Base-by-base conservation (phyloP, 1,140 invertebrate genomes). In the Drosophila ogumai region DNA sequence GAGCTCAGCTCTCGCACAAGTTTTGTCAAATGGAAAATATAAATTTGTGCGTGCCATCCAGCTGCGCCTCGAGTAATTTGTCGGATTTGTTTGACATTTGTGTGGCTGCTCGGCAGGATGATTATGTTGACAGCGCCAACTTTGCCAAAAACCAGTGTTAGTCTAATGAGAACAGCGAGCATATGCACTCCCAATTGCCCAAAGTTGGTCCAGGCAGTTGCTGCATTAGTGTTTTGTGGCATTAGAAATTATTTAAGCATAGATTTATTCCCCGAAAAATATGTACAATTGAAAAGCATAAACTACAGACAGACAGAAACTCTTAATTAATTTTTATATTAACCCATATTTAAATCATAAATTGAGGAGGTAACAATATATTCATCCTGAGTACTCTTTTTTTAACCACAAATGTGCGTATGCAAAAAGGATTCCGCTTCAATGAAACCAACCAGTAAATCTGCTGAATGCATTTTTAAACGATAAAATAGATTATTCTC, bases 71-170 rank as follows among this genome's bases (percentile, higher is more conserved):
- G 58, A 71, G 72, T 71, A 80, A 88, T 88, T 88, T 87, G 80
- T 87, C 84, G 74, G 68, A 80, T 67, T 73, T 81, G 68, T 87
- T 80, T 84, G 84, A 88, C 84, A 88, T 79, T 76, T 68, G 56
- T 68, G 34, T 25, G 44, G 57, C 34, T 61, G 61, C 36, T 55
- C 32, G 58, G 41, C 38, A 44, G 34, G 22, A 64, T 43, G 68
- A 73, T 75, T 72, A 60, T 54, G 64, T 71, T 17, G 64, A 31
- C n/a, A 56, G 49, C 28, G 43, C 43, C 36, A 67, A 69, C 66
- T 69, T 55, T 69, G 47, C 17, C 47, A 17, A 66, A 52, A 69
- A 43, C 32, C 47, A 43, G 58, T 73, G 67, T 72, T 59, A 59
- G 44, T 50, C 52, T 72, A 72, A 73, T 73, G 69, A 73, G 69